Percentiles rank a stretch among this genome's conserved stretches.
These are phyloP conservation scores for Eulithis testata DNA, from an alignment of 2,888 invertebrate species.

Conservation along the genomic window DNA sequence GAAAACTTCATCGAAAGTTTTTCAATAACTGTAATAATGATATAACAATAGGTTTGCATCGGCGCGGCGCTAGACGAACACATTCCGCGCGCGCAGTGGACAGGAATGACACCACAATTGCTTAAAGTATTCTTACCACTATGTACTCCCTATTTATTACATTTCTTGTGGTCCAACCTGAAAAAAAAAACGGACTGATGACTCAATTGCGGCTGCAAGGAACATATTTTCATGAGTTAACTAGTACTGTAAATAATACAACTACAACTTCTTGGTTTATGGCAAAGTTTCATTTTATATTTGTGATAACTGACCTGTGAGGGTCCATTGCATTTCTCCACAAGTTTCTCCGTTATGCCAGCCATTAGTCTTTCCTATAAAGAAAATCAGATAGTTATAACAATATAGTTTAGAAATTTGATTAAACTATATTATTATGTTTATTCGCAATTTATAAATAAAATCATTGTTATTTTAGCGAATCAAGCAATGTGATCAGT, in stretches of 20 bases:
- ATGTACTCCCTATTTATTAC: constrained; percentile 71
- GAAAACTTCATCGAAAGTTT: constrained; percentile 13
- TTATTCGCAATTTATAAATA: too few relatives aligned
- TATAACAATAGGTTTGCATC: constrained; percentile 23
- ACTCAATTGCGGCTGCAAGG: too few relatives aligned
- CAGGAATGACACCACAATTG: constrained; percentile 63
- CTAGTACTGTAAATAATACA: too few relatives aligned
- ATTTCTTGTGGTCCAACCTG: constrained; percentile 84
- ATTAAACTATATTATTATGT: too few relatives aligned
- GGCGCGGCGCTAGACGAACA: constrained; percentile 39
- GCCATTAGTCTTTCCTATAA: constrained; percentile 80
- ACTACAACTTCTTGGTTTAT: too few relatives aligned
- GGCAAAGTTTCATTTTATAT: neutral
- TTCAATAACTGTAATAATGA: constrained; percentile 16
- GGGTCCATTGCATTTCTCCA: constrained; percentile 74
- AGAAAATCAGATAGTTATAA: constrained; percentile 26
- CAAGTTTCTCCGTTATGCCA: constrained; percentile 70
- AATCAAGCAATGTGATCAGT: too few relatives aligned
- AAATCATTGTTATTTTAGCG: too few relatives aligned
- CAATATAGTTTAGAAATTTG: neutral
- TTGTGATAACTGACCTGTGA: constrained; percentile 61
- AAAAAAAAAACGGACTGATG: constrained; percentile 22
- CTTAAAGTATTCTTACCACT: constrained; percentile 52
- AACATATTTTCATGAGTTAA: too few relatives aligned
- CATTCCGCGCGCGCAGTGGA: constrained; percentile 42